Evolutionary conservation across 2,888 invertebrate genomes (phyloP).

Genomic region (Athripsodes cinereus): DNA sequence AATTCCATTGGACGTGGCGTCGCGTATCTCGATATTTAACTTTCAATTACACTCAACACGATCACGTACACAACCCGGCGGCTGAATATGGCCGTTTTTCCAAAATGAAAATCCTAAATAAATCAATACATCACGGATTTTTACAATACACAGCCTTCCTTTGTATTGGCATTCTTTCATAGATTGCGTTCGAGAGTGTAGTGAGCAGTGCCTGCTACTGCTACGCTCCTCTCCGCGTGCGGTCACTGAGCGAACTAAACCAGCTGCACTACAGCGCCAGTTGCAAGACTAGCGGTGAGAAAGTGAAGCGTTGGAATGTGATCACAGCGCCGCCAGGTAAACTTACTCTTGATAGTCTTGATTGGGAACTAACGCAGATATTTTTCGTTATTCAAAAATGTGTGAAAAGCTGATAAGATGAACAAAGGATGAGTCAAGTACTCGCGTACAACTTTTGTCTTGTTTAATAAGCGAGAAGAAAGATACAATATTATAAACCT

Average conservation of each 20-base stretch:
- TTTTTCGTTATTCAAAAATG: conserved; percentile 6
- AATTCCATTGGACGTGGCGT: conserved; percentile 41
- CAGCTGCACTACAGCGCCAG: conserved; percentile 37
- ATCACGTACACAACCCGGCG: conserved; percentile 14
- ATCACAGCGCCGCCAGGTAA: conserved; percentile 17
- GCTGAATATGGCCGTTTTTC: conserved; percentile 33
- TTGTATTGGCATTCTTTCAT: conserved; percentile 40
- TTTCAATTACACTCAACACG: conserved; percentile 9
- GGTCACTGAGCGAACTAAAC: conserved; percentile 41
- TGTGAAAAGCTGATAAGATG: conserved; percentile 1
- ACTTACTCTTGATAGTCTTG: not conserved
- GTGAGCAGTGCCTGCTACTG: no score
- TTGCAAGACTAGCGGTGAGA: conserved; percentile 15
- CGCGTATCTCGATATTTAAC: conserved; percentile 1
- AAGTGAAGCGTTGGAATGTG: conserved; percentile 14
- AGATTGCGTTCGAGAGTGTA: conserved; percentile 35
- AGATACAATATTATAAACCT: not conserved
- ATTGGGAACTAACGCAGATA: conserved; percentile 4
- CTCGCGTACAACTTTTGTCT: not conserved
- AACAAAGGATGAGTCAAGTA: conserved; percentile 1
- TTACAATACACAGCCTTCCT: conserved; percentile 50
- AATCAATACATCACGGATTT: conserved; percentile 55
- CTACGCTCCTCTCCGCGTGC: conserved; percentile 37
- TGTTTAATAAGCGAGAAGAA: not conserved
- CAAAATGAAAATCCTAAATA: conserved; percentile 38